Evolutionary conservation across 2,888 invertebrate species (phyloP).

Genomic region (Altica lythri): DNA sequence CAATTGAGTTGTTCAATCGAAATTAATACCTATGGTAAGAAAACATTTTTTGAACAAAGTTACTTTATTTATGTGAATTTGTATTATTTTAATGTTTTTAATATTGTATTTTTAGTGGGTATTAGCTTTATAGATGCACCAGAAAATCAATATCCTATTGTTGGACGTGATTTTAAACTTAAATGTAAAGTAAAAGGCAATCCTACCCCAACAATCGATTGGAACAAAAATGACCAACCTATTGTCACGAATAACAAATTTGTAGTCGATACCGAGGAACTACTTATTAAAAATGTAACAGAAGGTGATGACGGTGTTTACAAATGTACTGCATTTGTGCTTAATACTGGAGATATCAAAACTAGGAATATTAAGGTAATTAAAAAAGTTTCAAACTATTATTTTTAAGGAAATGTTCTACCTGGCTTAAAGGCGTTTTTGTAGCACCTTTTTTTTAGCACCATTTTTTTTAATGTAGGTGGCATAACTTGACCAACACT

Average conservation of each 20-base stretch:
- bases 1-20: constrained; percentile 68
- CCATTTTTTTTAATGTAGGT: too few species aligned
- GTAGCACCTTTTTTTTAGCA: too few species aligned
- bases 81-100: neutral
- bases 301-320: constrained; percentile 86
- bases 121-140: constrained; percentile 87
- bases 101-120: constrained; percentile 65
- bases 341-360: constrained; percentile 77
- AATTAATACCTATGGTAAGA: constrained; percentile 75
- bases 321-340: constrained; percentile 84
- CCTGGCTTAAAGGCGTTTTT: too few species aligned
- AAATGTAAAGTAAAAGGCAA: constrained; percentile 84
- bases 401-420: too few species aligned
- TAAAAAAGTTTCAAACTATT: constrained; percentile 1
- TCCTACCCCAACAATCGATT: constrained; percentile 83
- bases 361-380: constrained; percentile 79
- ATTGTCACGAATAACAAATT: constrained; percentile 70
- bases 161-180: constrained; percentile 75
- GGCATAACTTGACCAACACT: too few species aligned
- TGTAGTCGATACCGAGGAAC: constrained; percentile 76
- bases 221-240: constrained; percentile 78
- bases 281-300: constrained; percentile 76
- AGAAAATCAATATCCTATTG: constrained; percentile 78
- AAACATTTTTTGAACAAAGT: neutral
- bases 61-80: neutral